These are phyloP conservation scores for Boloria selene DNA, from an alignment of 2,888 invertebrate genomes.

Conservation along the genomic window DNA sequence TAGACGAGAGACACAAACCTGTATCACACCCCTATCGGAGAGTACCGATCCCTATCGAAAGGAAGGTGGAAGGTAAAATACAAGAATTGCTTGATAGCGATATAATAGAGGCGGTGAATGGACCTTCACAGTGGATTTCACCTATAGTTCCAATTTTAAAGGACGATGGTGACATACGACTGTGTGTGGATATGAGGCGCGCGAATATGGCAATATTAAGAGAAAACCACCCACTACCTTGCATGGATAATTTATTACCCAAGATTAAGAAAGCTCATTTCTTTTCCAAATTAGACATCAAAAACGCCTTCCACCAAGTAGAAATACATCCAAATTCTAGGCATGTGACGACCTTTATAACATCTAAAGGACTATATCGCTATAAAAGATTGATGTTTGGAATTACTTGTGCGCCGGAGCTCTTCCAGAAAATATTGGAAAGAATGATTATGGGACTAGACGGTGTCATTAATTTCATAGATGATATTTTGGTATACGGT, in stretches of 20 bases:
- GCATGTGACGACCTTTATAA: constrained; percentile 45
- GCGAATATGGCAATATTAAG: too few species aligned
- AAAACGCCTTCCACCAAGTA: constrained; percentile 56
- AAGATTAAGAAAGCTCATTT: constrained; percentile 40
- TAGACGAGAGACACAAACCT: too few species aligned
- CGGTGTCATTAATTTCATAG: constrained; percentile 37
- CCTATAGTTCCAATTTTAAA: too few species aligned
- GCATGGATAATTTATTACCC: constrained; percentile 33
- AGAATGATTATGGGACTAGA: constrained; percentile 41
- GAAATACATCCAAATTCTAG: constrained; percentile 51
- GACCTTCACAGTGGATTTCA: too few species aligned
- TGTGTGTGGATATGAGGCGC: too few species aligned
- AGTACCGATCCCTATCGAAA: too few species aligned
- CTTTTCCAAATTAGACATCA: constrained; percentile 36
- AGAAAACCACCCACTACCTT: too few species aligned
- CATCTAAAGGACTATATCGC: constrained; percentile 49
- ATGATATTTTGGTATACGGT: constrained; percentile 3
- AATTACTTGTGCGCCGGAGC: constrained; percentile 47
- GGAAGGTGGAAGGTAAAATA: too few species aligned
- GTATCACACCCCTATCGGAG: too few species aligned
- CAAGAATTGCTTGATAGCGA: too few species aligned
- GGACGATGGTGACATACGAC: too few species aligned
- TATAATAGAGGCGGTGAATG: too few species aligned
- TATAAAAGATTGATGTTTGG: constrained; percentile 60
- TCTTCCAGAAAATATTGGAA: constrained; percentile 45